phyloP scores from a whole-genome alignment of 2,113 vertebrate species.

The Megaptera novaeangliae region DNA sequence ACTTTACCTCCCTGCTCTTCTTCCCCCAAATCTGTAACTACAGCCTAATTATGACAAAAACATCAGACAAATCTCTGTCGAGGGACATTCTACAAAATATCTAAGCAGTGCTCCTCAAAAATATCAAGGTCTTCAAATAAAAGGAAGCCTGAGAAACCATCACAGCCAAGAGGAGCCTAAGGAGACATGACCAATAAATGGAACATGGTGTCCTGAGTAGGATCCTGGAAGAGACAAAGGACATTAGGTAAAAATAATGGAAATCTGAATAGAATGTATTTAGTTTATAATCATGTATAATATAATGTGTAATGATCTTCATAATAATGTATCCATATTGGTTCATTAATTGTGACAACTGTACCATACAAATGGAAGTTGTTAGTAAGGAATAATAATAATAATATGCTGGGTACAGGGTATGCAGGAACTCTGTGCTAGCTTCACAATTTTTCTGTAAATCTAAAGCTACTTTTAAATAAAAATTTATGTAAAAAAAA shows the following conservation, averaged over 20 bases:
- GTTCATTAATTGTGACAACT: neutral
- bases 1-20: neutral
- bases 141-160: neutral
- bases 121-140: neutral
- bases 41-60: neutral
- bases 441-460: neutral
- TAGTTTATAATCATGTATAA: neutral
- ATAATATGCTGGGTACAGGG: neutral
- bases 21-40: neutral
- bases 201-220: neutral
- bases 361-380: neutral
- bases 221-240: neutral
- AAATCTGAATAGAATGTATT: neutral
- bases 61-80: neutral
- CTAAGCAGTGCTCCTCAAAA: neutral
- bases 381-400: neutral
- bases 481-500: neutral
- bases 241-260: neutral
- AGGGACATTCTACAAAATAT: neutral
- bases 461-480: neutral
- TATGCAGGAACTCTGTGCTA: neutral
- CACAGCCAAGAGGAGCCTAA: neutral
- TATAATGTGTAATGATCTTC: neutral
- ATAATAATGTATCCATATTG: neutral
- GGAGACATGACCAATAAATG: neutral